phyloP scores from a whole-genome alignment of 2,888 invertebrate species.

The Xanthostigma xanthostigma region DNA sequence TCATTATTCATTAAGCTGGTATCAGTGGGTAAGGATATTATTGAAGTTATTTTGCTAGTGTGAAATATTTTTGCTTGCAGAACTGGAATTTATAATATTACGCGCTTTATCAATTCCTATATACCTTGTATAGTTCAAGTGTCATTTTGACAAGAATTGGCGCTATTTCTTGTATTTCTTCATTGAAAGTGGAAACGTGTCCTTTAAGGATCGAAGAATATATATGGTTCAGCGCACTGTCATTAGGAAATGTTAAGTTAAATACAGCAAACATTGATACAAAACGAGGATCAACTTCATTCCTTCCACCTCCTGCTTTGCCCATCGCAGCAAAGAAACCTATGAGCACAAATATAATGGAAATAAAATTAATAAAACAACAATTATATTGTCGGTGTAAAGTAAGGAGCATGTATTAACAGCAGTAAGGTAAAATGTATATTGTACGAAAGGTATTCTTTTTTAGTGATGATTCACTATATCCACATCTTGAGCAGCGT shows the following conservation, averaged over 20 bases:
- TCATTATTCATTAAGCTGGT: background rate
- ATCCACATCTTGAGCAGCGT: too few species aligned
- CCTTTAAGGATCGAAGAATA: slow-evolving; percentile 69
- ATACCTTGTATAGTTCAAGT: slow-evolving; percentile 64
- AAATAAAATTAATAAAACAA: background rate
- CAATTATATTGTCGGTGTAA: too few species aligned
- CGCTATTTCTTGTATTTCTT: slow-evolving; percentile 48
- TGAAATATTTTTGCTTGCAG: slow-evolving; percentile 1
- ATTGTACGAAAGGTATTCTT: too few species aligned
- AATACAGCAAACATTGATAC: slow-evolving; percentile 80
- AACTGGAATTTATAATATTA: background rate
- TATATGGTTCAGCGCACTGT: slow-evolving; percentile 62
- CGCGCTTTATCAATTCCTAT: background rate
- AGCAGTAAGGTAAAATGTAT: too few species aligned
- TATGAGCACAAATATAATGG: slow-evolving; percentile 12
- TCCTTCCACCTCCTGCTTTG: slow-evolving; percentile 76
- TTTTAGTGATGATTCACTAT: too few species aligned
- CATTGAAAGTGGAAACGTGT: slow-evolving; percentile 55
- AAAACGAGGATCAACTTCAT: slow-evolving; percentile 81
- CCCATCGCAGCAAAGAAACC: slow-evolving; percentile 75
- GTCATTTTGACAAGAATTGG: slow-evolving; percentile 61
- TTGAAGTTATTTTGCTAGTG: slow-evolving; percentile 1
- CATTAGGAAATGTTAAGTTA: slow-evolving; percentile 73
- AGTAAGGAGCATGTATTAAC: too few species aligned
- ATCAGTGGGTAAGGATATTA: background rate